Percentiles rank a stretch among this genome's conserved stretches.
phyloP scores from a whole-genome alignment of 2,797 vertebrate genomes.

The Pangasius krempfi region DNA sequence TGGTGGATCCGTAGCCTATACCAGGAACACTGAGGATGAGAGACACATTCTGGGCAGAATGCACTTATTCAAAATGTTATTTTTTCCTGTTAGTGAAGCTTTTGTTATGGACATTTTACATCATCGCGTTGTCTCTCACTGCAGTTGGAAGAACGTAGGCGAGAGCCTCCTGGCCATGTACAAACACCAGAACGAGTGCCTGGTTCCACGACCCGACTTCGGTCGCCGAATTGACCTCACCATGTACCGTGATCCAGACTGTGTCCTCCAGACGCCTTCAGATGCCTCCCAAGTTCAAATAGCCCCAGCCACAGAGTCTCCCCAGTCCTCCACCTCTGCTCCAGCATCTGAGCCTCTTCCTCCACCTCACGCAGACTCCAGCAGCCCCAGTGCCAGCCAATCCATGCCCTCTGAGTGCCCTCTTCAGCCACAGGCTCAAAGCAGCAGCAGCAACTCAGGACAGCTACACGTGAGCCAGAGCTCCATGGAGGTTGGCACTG shows the following conservation, averaged over 20 bases:
- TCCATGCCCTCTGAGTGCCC: constrained; percentile 67
- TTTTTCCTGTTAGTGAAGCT: background rate
- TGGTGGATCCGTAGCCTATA: background rate
- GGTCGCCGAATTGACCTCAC: constrained; percentile 90
- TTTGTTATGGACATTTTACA: background rate
- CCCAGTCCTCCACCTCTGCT: constrained; percentile 66
- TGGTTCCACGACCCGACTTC: constrained; percentile 87
- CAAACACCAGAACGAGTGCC: constrained; percentile 88
- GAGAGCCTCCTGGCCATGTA: constrained; percentile 93
- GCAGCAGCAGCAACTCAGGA: constrained; percentile 59
- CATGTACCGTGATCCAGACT: constrained; percentile 83
- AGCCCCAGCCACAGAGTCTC: constrained; percentile 60
- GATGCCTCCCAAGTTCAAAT: constrained; percentile 55
- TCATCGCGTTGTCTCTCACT: background rate
- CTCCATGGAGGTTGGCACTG: constrained; percentile 75
- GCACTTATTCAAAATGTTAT: background rate
- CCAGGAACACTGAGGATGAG: background rate
- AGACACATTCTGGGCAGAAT: background rate
- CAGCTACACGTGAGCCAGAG: constrained; percentile 75
- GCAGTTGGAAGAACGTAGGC: constrained; percentile 87
- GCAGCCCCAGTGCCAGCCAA: constrained; percentile 74
- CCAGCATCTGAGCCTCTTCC: constrained; percentile 73
- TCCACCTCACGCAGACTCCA: constrained; percentile 58
- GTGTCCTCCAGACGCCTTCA: constrained; percentile 57
- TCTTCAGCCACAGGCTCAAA: constrained; percentile 56